Base-by-base conservation (phyloP, 2,113 vertebrate genomes). In the Peromyscus californicus region DNA sequence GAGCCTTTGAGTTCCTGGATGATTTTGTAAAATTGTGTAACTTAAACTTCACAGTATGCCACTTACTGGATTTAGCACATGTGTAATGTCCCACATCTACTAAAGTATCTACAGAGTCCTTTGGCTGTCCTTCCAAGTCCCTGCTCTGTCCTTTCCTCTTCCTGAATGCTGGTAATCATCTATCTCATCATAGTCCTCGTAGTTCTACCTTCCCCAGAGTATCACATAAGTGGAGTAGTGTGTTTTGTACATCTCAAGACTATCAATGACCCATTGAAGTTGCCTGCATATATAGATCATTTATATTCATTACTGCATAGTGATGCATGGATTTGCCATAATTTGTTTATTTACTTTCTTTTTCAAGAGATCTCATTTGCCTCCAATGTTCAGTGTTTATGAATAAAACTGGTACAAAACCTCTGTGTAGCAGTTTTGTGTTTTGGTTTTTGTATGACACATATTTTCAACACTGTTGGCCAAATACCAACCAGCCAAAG, bases 371-470 rank as follows among this genome's bases (percentile, higher is more conserved):
- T 36, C 21, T 79, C 45, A 24, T 7, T 42, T 78, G 75, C 36
- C 95, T 91, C 3, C 21, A 4, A 1, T 65, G 82, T 89, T 78
- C 12, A 31, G 33, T 42, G 22, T 79, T 59, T 67, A 79, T 93
- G 63, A 96, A 85, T 93, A 95, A 96, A 97, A 59, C 10, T 51
- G 7, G 33, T 67, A 16, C n/a, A 79, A 79, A 95, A 33, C 13
- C 33, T 76, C 26, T 91, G 29, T n/a, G n/a, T n/a, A n/a, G n/a
- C n/a, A n/a, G n/a, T n/a, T n/a, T n/a, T n/a, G n/a, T 29, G 16
- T 65, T 76, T 45, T 78, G 31, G 42, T 67, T 65, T 95, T 67
- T 84, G 16, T 89, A 26, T 84, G 4, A 79, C 8, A 22, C 65
- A 61, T n/a, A 29, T 67, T 93, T 65, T 89, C 16, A 69, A 24